These are phyloP conservation scores for Tenthredo amoena DNA, from an alignment of 2,888 invertebrate genomes.

Conservation along the genomic window DNA sequence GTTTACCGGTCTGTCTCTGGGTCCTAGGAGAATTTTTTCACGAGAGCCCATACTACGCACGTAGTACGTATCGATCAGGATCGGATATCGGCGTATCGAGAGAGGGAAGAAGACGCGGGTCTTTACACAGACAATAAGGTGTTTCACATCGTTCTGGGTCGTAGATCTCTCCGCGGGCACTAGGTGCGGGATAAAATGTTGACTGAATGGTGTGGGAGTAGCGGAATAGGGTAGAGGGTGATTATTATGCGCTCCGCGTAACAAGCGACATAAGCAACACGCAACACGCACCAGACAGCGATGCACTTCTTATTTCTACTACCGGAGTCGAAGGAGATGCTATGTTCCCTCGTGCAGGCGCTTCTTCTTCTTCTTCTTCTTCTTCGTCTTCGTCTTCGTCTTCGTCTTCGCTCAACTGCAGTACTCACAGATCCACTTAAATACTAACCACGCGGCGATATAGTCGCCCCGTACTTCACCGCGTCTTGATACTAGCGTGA, in stretches of 20 bases:
- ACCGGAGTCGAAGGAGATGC: neutral
- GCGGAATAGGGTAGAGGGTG: neutral
- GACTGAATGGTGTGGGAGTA: conserved; percentile 6
- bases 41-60: too few species aligned
- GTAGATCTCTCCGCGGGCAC: neutral
- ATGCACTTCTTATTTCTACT: conserved; percentile 32
- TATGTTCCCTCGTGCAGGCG: neutral
- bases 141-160: conserved; percentile 17
- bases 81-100: neutral
- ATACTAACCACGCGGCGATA: conserved; percentile 13
- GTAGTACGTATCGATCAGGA: neutral
- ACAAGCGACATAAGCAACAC: conserved; percentile 3
- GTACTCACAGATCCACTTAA: conserved; percentile 13
- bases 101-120: neutral
- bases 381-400: neutral
- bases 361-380: conserved; percentile 13
- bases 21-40: too few species aligned
- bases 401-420: neutral
- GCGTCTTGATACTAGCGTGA: neutral
- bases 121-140: neutral
- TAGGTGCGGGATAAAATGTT: conserved; percentile 4
- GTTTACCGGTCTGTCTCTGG: too few species aligned
- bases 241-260: conserved; percentile 34
- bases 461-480: conserved; percentile 4
- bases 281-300: conserved; percentile 25